Evolutionary conservation across 2,888 invertebrate species (phyloP).

Genomic region (Harpagoxenus sublaevis): DNA sequence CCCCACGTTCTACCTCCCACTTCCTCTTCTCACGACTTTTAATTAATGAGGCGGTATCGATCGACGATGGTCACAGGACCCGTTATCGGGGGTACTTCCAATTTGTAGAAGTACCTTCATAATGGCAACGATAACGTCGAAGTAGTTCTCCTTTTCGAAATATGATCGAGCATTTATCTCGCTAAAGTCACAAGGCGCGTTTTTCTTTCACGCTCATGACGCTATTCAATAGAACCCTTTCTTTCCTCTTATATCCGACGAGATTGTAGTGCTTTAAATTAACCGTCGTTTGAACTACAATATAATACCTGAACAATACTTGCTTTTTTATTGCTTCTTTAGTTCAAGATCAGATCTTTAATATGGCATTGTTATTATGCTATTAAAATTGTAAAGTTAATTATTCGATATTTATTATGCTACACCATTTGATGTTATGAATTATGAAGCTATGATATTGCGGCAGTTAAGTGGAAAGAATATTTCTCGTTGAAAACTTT

Average conservation of each 20-base stretch:
- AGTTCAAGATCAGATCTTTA: neutral
- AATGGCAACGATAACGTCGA: constrained; percentile 37
- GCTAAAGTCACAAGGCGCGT: constrained; percentile 23
- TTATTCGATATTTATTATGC: neutral
- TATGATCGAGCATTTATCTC: constrained; percentile 38
- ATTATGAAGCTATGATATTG: neutral
- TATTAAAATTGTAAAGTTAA: neutral
- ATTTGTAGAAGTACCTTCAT: constrained; percentile 54
- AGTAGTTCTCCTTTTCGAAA: constrained; percentile 42
- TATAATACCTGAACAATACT: neutral
- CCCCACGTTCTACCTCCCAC: neutral
- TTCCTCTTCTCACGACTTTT: constrained; percentile 50
- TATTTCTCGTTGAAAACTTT: constrained; percentile 2
- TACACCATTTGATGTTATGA: neutral
- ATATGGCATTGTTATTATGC: neutral
- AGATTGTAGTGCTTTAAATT: neutral
- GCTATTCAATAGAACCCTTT: neutral
- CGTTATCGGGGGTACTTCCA: constrained; percentile 44
- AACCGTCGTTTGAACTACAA: neutral
- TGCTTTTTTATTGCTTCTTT: neutral
- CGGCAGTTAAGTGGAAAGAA: neutral
- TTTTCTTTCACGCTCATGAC: neutral
- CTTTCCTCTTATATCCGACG: neutral
- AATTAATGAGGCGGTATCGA: constrained; percentile 59
- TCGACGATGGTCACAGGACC: constrained; percentile 38